Conservation (phyloP, 2,888 invertebrate species). For the Melieria crassipennis region DNA sequence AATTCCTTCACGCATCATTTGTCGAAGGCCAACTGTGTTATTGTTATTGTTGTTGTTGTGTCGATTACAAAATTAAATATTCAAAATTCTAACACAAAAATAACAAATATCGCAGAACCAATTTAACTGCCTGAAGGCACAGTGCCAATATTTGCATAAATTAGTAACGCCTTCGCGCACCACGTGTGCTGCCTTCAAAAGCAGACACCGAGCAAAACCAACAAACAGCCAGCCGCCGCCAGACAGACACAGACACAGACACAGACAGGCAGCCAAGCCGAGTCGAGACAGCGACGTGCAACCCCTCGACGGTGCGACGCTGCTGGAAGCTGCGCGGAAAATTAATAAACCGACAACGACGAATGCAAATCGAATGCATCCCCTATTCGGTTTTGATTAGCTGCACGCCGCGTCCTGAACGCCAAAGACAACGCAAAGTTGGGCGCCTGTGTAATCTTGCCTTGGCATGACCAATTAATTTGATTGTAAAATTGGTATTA, state of each 20-base stretch:
- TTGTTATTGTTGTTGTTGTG: not conserved
- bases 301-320: no score
- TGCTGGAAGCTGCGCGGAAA: not conserved
- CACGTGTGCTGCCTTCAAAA: conserved; percentile 48
- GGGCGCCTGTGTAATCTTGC: conserved; percentile 52
- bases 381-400: not conserved
- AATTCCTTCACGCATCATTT: conserved; percentile 43
- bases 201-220: not conserved
- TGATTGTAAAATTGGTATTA: conserved; percentile 65
- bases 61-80: conserved; percentile 52
- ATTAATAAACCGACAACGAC: not conserved
- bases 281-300: no score
- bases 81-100: conserved; percentile 53
- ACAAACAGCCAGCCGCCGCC: not conserved
- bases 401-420: no score
- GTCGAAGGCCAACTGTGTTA: not conserved
- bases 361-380: not conserved
- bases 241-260: not conserved
- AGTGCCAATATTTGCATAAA: conserved; percentile 62
- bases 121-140: conserved; percentile 50
- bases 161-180: conserved; percentile 53
- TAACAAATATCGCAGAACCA: conserved; percentile 62
- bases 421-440: not conserved
- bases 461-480: conserved; percentile 66
- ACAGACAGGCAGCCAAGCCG: not conserved